A percentile compares a stretch with the other conserved stretches of the same genome.
Conservation (phyloP, 2,888 invertebrate genomes). For the Eristalis arbustorum region DNA sequence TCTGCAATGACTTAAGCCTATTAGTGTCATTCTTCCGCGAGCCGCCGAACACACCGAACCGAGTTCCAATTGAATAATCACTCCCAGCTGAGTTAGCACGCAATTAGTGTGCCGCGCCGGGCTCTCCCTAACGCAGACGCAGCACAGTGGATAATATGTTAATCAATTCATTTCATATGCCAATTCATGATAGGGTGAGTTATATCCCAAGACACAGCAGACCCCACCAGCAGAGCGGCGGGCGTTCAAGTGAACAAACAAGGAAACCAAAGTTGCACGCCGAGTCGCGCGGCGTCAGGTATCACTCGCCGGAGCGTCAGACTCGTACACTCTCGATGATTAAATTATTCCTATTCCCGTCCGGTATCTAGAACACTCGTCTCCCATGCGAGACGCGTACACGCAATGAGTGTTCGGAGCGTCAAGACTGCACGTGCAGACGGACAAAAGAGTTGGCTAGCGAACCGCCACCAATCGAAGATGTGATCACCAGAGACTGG, state of each 20-base stretch:
- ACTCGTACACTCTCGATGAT: background rate
- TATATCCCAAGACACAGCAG: background rate
- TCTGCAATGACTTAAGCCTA: background rate
- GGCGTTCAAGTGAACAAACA: background rate
- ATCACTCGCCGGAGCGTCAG: background rate
- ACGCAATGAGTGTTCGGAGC: background rate
- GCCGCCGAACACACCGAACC: background rate
- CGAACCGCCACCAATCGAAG: slow-evolving; percentile 6
- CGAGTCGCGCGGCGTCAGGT: background rate
- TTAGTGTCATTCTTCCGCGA: background rate
- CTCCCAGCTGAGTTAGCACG: background rate
- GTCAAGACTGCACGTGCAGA: background rate
- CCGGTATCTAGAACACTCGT: slow-evolving; percentile 6
- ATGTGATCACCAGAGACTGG: background rate
- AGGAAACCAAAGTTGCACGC: background rate
- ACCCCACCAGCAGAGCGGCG: background rate
- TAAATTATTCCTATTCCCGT: background rate
- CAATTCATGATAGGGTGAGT: background rate
- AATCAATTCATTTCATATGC: background rate
- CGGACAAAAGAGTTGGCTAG: slow-evolving; percentile 39
- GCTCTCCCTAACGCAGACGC: background rate
- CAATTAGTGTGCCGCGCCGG: background rate
- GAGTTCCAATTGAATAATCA: background rate
- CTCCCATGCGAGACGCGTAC: slow-evolving; percentile 9
- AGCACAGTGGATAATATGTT: background rate